Percentiles rank a stretch among this genome's conserved stretches.
These are phyloP conservation scores for Sminthurides aquaticus DNA, from an alignment of 2,888 invertebrate species.

Conservation along the genomic window DNA sequence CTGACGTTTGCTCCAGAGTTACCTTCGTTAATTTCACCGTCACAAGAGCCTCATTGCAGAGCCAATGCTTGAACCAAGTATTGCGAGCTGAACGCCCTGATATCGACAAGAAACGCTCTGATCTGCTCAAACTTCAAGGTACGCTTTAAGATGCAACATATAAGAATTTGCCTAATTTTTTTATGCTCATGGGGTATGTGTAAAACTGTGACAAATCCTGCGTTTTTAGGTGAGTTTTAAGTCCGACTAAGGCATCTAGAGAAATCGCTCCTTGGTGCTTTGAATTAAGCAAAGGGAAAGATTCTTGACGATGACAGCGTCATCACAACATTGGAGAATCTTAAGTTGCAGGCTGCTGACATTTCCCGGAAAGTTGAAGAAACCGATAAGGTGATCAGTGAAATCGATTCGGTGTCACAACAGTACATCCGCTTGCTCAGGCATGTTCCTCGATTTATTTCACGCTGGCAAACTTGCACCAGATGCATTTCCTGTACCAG, in stretches of 20 bases:
- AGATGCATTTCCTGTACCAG: conserved; percentile 98
- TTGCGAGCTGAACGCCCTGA: conserved; percentile 96
- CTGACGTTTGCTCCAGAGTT: conserved; percentile 67
- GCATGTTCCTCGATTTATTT: conserved; percentile 99
- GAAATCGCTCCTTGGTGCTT: conserved; percentile 89
- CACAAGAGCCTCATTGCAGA: conserved; percentile 92
- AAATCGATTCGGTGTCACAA: conserved; percentile 94
- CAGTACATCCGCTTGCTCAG: conserved; percentile 93
- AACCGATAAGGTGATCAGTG: conserved; percentile 92
- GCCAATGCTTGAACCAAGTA: conserved; percentile 96
- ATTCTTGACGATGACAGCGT: conserved; percentile 97
- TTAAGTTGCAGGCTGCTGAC: conserved; percentile 96
- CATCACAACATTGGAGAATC: conserved; percentile 91
- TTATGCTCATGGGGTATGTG: too few species aligned
- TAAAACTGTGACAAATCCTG: conserved; percentile 7
- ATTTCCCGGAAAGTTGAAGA: conserved; percentile 92
- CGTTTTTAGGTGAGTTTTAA: conserved; percentile 81
- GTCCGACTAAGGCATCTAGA: conserved; percentile 89
- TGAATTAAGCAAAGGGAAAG: conserved; percentile 98
- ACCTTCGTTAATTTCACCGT: conserved; percentile 99
- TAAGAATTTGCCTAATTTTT: too few species aligned
- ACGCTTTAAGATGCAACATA: too few species aligned
- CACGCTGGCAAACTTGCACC: conserved; percentile 94
- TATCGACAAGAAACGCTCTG: conserved; percentile 96
- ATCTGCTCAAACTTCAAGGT: conserved; percentile 92